phyloP scores from a whole-genome alignment of 2,797 vertebrate species.

The Astyanax mexicanus region DNA sequence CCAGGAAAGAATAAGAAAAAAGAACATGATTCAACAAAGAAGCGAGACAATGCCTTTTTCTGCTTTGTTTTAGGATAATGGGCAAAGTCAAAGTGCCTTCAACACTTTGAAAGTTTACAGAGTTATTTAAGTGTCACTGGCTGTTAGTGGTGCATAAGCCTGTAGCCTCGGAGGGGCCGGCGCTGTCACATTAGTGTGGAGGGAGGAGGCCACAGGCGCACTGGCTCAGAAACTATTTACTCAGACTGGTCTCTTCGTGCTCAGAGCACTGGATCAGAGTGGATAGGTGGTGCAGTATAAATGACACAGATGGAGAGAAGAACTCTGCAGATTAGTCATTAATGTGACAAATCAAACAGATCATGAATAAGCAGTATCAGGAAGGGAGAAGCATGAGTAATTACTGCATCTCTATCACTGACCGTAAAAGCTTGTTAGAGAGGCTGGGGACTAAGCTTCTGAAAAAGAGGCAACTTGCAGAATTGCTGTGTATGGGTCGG shows the following conservation, averaged over 20 bases:
- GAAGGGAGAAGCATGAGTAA: slow-evolving; percentile 37
- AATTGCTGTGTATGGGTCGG: slow-evolving; percentile 15
- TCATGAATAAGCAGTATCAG: slow-evolving; percentile 56
- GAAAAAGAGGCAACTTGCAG: slow-evolving; percentile 9
- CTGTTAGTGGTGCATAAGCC: slow-evolving; percentile 35
- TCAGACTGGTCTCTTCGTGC: slow-evolving; percentile 13
- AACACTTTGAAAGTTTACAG: slow-evolving; percentile 42
- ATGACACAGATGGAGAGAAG: slow-evolving; percentile 48
- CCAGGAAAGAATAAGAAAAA: slow-evolving; percentile 4
- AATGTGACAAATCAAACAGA: slow-evolving; percentile 54
- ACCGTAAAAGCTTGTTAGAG: slow-evolving; percentile 48
- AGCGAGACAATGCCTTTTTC: neutral
- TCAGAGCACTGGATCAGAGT: slow-evolving; percentile 37
- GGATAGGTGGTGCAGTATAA: slow-evolving; percentile 46
- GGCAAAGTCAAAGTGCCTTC: slow-evolving; percentile 7
- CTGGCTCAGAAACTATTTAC: slow-evolving; percentile 52
- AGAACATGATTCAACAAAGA: slow-evolving; percentile 36
- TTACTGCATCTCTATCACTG: slow-evolving; percentile 44
- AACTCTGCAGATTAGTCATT: slow-evolving; percentile 50
- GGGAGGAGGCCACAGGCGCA: slow-evolving; percentile 18
- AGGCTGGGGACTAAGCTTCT: slow-evolving; percentile 19
- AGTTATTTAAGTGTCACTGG: slow-evolving; percentile 57
- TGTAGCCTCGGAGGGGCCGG: slow-evolving; percentile 30
- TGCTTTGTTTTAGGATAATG: slow-evolving; percentile 24
- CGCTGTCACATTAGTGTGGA: slow-evolving; percentile 35